Evolutionary conservation across 1,140 invertebrate genomes (phyloP).

Genomic region (Lepidostoma basale): DNA sequence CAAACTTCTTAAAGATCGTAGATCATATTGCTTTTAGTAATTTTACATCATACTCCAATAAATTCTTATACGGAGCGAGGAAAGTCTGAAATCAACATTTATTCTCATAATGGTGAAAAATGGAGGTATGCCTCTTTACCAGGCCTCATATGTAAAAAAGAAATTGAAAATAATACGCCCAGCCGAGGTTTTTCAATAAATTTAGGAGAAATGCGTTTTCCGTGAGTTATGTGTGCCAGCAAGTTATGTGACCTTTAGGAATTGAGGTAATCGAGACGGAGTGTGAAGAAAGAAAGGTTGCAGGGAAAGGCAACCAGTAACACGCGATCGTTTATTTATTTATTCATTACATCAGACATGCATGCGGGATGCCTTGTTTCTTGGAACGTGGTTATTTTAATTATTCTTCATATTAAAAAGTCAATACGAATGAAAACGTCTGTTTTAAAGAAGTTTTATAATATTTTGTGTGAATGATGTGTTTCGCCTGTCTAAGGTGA

Average conservation of each 20-base stretch:
- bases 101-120: slow-evolving; percentile 6
- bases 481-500: no score
- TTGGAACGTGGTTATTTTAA: no score
- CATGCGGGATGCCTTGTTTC: no score
- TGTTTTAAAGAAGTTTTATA: no score
- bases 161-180: slow-evolving; percentile 18
- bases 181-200: slow-evolving; percentile 20
- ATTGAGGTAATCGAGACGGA: slow-evolving; percentile 23
- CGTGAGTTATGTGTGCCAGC: neutral
- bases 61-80: neutral
- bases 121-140: neutral
- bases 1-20: neutral
- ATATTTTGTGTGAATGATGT: no score
- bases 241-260: slow-evolving; percentile 19
- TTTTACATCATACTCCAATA: slow-evolving; percentile 4
- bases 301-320: no score
- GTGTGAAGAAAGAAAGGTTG: neutral
- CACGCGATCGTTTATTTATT: no score
- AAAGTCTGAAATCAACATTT: slow-evolving; percentile 15
- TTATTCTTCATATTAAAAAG: no score
- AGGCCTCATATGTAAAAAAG: slow-evolving; percentile 1
- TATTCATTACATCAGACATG: no score
- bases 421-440: no score
- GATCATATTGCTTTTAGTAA: neutral
- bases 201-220: slow-evolving; percentile 13